phyloP scores from a whole-genome alignment of 2,888 invertebrate genomes.

The Epiblema foenella region DNA sequence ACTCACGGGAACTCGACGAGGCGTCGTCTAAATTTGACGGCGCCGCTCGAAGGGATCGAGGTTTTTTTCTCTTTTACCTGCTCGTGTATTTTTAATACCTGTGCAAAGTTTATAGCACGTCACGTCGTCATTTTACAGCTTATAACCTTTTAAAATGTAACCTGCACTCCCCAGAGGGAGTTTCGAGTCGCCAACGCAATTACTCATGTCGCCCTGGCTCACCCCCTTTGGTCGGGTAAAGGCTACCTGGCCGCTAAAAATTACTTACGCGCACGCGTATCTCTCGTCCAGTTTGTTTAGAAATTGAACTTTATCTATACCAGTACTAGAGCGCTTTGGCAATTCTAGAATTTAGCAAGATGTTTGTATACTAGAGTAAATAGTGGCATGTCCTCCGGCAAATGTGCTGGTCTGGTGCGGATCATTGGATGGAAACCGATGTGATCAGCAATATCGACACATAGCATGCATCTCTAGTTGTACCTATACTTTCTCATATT shows the following conservation, averaged over 20 bases:
- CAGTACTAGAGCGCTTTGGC: not conserved
- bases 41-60: slow-evolving; percentile 29
- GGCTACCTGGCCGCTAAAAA: slow-evolving; percentile 28
- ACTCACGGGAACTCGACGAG: slow-evolving; percentile 7
- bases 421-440: slow-evolving; percentile 20
- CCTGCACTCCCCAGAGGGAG: slow-evolving; percentile 37
- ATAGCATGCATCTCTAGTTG: slow-evolving; percentile 1
- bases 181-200: slow-evolving; percentile 36
- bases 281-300: not conserved
- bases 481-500: not conserved
- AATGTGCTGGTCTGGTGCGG: slow-evolving; percentile 26
- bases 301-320: slow-evolving; percentile 1
- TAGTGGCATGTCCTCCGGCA: not conserved
- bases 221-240: slow-evolving; percentile 25
- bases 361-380: not conserved
- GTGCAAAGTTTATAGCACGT: slow-evolving; percentile 42
- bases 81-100: slow-evolving; percentile 42
- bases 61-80: slow-evolving; percentile 41
- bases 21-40: slow-evolving; percentile 36
- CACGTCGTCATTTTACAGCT: slow-evolving; percentile 40
- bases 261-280: slow-evolving; percentile 11
- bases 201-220: slow-evolving; percentile 35
- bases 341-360: not conserved
- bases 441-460: slow-evolving; percentile 14
- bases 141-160: slow-evolving; percentile 40